Evolutionary conservation across 2,797 vertebrate genomes (phyloP).

Genomic region (Lacerta agilis): DNA sequence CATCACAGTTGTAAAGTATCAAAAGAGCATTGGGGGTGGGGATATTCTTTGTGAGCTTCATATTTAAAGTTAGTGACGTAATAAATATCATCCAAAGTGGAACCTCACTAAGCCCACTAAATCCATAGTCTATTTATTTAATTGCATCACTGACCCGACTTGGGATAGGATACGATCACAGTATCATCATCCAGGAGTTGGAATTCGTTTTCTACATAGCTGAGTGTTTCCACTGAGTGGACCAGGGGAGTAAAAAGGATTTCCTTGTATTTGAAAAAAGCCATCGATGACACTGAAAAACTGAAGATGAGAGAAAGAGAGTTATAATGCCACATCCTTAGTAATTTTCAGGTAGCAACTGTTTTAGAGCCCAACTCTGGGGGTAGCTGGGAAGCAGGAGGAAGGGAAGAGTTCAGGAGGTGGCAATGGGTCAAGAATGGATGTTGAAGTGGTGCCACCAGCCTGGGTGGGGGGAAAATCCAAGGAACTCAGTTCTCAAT

Average conservation of each 20-base stretch:
- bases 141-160: slow-evolving; percentile 34
- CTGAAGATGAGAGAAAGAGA: no score
- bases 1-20: neutral
- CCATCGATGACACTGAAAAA: neutral
- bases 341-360: neutral
- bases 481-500: no score
- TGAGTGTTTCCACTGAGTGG: neutral
- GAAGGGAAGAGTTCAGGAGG: no score
- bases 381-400: no score
- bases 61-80: neutral
- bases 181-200: slow-evolving; percentile 45
- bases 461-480: no score
- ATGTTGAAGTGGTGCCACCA: no score
- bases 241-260: neutral
- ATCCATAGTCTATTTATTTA: no score
- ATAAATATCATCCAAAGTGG: neutral
- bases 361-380: no score
- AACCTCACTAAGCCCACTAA: no score
- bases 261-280: neutral
- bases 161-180: slow-evolving; percentile 42
- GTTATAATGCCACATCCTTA: neutral
- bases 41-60: neutral
- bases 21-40: neutral
- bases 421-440: no score
- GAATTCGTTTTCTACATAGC: slow-evolving; percentile 41